A percentile compares a stretch with the other conserved stretches of the same genome.
Conservation (phyloP, 35 echinoderm and acorn worm species). For the Chiridota heheva region DNA sequence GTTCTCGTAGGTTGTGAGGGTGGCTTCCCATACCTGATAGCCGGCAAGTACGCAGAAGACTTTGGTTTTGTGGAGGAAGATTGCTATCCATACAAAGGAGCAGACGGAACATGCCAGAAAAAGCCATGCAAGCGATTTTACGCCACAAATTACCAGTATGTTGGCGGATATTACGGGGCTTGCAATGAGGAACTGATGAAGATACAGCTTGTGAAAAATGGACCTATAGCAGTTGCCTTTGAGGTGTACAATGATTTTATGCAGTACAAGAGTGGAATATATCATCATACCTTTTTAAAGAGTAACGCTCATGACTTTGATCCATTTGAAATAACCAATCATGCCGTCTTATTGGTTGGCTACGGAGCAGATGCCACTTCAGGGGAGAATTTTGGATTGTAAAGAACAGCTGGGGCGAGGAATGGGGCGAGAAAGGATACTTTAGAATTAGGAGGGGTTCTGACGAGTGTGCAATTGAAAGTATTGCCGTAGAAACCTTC, state of each 20-base stretch:
- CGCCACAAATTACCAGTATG: constrained; percentile 84
- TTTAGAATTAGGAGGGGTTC: constrained; percentile 78
- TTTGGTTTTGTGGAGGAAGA: constrained; percentile 91
- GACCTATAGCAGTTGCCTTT: constrained; percentile 79
- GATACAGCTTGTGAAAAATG: constrained; percentile 88
- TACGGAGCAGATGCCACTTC: constrained; percentile 66
- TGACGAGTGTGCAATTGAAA: constrained; percentile 88
- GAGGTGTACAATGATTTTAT: constrained; percentile 80
- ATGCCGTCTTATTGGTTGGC: constrained; percentile 81
- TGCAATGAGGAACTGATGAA: constrained; percentile 94
- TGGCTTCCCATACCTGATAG: constrained; percentile 92
- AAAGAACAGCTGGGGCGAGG: constrained; percentile 87
- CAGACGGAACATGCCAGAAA: constrained; percentile 66
- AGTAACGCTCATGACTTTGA: constrained; percentile 51
- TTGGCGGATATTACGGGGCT: constrained; percentile 91
- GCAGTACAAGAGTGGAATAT: constrained; percentile 73
- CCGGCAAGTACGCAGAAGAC: constrained; percentile 93
- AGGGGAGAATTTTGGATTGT: constrained; percentile 89
- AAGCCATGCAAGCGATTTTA: constrained; percentile 75
- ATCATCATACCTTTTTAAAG: constrained; percentile 70
- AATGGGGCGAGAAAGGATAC: constrained; percentile 88
- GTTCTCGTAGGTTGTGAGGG: constrained; percentile 95
- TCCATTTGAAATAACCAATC: constrained; percentile 88
- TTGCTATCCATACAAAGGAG: constrained; percentile 71
- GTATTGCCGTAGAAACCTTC: constrained; percentile 83